These are phyloP conservation scores for Mamestra brassicae DNA, from an alignment of 2,888 invertebrate genomes.

Conservation along the genomic window DNA sequence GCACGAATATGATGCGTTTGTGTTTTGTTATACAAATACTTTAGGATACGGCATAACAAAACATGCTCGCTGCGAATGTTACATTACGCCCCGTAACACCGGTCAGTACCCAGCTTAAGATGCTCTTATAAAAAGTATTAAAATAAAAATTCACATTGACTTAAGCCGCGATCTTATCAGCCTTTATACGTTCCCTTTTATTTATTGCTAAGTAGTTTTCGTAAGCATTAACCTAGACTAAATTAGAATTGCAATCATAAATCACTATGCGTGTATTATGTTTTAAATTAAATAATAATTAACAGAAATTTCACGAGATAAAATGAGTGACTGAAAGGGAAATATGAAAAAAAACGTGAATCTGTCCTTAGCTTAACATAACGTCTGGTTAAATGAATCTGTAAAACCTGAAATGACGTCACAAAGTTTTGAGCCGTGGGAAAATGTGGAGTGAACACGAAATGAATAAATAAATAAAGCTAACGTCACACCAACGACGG, in stretches of 20 bases:
- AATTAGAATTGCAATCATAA: constrained; percentile 7
- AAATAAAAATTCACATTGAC: neutral
- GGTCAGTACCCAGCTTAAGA: too few relatives aligned
- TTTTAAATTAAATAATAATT: neutral
- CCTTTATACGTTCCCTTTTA: constrained; percentile 23
- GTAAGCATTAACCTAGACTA: neutral
- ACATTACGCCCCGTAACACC: too few relatives aligned
- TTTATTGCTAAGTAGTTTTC: constrained; percentile 22
- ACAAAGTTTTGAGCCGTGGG: constrained; percentile 61
- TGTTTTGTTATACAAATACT: too few relatives aligned
- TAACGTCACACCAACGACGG: constrained; percentile 71
- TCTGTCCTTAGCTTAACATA: neutral
- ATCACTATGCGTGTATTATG: neutral
- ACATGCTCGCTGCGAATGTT: too few relatives aligned
- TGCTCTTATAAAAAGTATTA: too few relatives aligned
- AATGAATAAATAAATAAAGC: constrained; percentile 54
- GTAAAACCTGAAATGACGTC: constrained; percentile 46
- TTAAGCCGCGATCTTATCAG: constrained; percentile 21
- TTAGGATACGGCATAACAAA: too few relatives aligned
- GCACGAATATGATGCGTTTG: too few relatives aligned
- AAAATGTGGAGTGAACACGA: constrained; percentile 51
- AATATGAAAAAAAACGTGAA: constrained; percentile 3
- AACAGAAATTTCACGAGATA: neutral
- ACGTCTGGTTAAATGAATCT: constrained; percentile 30
- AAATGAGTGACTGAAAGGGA: neutral